phyloP scores from a whole-genome alignment of 1,140 invertebrate species.

The Leptopilina boulardi region DNA sequence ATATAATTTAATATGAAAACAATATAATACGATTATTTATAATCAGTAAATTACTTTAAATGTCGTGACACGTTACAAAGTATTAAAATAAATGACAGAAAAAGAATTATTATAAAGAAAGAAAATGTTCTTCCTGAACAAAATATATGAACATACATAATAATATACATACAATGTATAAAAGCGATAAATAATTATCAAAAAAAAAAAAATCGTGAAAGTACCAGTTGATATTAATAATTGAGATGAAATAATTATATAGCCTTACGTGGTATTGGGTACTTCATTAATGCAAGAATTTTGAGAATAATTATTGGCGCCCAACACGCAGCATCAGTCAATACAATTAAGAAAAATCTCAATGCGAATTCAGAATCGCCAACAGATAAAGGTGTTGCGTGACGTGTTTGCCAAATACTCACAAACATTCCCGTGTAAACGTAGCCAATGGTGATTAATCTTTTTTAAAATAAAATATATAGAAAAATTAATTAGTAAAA shows the following conservation, averaged over 20 bases:
- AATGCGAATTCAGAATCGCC: slow-evolving; percentile 83
- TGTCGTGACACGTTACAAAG: no score
- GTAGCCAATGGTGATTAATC: slow-evolving; percentile 80
- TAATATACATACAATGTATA: slow-evolving; percentile 9
- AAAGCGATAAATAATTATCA: not conserved
- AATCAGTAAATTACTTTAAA: no score
- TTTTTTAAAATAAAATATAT: slow-evolving; percentile 58
- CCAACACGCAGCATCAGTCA: slow-evolving; percentile 87
- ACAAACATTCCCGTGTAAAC: slow-evolving; percentile 82
- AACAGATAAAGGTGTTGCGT: slow-evolving; percentile 78
- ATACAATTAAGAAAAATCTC: slow-evolving; percentile 86
- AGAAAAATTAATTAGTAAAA: not conserved
- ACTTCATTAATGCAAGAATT: slow-evolving; percentile 78
- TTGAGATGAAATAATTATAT: slow-evolving; percentile 19
- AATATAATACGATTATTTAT: no score
- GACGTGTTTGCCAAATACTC: slow-evolving; percentile 80
- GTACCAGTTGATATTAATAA: not conserved
- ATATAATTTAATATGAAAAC: no score
- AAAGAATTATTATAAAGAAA: no score
- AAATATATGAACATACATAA: no score
- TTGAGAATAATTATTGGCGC: slow-evolving; percentile 84
- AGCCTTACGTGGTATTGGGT: slow-evolving; percentile 67
- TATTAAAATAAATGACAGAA: no score
- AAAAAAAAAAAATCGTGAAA: not conserved
- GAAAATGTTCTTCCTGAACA: no score